These are phyloP conservation scores for Panagrolaimus sp. DNA, from an alignment of 1,140 invertebrate species.

Conservation along the genomic window DNA sequence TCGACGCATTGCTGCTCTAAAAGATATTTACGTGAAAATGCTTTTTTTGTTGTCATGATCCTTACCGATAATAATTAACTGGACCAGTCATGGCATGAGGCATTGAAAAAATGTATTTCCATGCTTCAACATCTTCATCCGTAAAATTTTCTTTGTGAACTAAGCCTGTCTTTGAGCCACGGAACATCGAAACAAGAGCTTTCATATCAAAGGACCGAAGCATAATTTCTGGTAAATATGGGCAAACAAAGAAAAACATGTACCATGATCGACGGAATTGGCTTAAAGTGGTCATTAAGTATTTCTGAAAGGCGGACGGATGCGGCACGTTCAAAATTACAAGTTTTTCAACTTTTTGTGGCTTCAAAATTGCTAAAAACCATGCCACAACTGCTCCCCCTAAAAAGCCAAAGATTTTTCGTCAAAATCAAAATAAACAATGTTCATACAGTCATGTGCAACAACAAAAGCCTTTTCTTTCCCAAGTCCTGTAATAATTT, in stretches of 20 bases:
- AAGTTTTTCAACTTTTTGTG: constrained; percentile 69
- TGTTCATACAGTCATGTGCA: not conserved
- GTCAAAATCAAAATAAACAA: too few relatives aligned
- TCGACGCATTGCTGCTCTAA: not conserved
- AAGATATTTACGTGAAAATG: too few relatives aligned
- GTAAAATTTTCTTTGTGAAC: constrained; percentile 56
- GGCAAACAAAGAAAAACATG: constrained; percentile 70
- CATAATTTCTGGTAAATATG: constrained; percentile 68
- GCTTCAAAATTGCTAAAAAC: constrained; percentile 67
- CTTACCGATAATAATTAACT: constrained; percentile 70
- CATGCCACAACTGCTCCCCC: constrained; percentile 67
- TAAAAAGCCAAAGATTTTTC: too few relatives aligned
- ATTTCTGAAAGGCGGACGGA: constrained; percentile 59
- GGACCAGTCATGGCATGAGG: constrained; percentile 69
- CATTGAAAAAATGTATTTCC: constrained; percentile 69
- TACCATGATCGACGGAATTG: constrained; percentile 62
- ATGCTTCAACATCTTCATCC: constrained; percentile 68
- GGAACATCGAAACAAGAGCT: constrained; percentile 65
- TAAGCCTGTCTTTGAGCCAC: constrained; percentile 60
- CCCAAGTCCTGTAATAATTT: constrained; percentile 68
- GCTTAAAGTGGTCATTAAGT: not conserved
- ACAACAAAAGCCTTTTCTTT: constrained; percentile 16
- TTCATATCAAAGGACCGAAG: constrained; percentile 66
- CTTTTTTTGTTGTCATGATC: too few relatives aligned
- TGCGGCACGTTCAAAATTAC: constrained; percentile 72